Conservation (phyloP, 1,140 invertebrate species). For the Augochlora pura region DNA sequence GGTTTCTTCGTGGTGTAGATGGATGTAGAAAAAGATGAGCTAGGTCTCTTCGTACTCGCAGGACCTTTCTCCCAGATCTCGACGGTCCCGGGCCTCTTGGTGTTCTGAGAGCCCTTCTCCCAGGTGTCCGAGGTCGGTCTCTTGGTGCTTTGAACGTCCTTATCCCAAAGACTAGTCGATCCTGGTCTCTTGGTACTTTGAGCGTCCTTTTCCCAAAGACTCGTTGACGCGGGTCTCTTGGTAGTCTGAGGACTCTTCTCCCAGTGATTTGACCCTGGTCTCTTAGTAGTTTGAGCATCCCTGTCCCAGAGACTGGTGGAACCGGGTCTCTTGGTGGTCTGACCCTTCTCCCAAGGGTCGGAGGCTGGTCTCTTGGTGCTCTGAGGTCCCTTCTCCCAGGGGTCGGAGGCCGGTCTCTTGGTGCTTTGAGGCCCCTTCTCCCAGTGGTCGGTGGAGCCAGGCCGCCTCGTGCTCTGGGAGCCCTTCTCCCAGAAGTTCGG, state of each 20-base stretch:
- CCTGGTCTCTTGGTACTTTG: background rate
- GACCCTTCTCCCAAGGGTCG: slow-evolving; percentile 12
- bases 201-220: background rate
- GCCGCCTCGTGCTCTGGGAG: slow-evolving; percentile 55
- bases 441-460: slow-evolving; percentile 35
- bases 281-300: slow-evolving; percentile 34
- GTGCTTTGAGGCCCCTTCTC: slow-evolving; percentile 53
- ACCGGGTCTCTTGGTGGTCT: slow-evolving; percentile 42
- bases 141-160: background rate
- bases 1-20: slow-evolving; percentile 57
- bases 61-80: slow-evolving; percentile 44
- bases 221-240: slow-evolving; percentile 22
- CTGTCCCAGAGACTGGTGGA: slow-evolving; percentile 5
- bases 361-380: slow-evolving; percentile 53
- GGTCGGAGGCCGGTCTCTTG: slow-evolving; percentile 37
- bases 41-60: slow-evolving; percentile 41
- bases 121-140: slow-evolving; percentile 16
- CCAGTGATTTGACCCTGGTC: slow-evolving; percentile 37
- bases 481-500: slow-evolving; percentile 49
- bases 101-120: slow-evolving; percentile 48
- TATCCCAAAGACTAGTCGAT: slow-evolving; percentile 15
- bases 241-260: slow-evolving; percentile 51
- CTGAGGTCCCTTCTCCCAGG: slow-evolving; percentile 47
- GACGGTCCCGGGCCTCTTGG: slow-evolving; percentile 45
- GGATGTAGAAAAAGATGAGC: background rate